Conservation (phyloP, 2,797 vertebrate genomes). For the Champsocephalus gunnari region DNA sequence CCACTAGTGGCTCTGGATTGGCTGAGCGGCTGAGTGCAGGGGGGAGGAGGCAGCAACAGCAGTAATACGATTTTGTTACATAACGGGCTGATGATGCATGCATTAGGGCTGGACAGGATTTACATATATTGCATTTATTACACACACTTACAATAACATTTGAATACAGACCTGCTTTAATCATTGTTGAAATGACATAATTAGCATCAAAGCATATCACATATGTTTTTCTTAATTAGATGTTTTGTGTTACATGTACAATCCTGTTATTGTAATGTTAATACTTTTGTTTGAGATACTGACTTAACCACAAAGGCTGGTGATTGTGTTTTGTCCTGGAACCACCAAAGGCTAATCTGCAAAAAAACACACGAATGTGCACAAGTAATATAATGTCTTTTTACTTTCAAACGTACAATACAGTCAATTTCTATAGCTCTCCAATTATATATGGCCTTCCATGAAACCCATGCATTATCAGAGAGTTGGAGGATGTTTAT, state of each 20-base stretch:
- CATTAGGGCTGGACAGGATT: not conserved
- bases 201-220: not conserved
- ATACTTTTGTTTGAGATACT: not conserved
- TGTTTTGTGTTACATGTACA: not conserved
- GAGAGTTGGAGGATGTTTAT: not conserved
- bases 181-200: not conserved
- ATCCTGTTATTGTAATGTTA: not conserved
- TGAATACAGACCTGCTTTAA: not conserved
- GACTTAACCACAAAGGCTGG: too few relatives aligned
- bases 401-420: constrained; percentile 4
- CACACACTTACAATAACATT: not conserved
- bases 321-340: not conserved
- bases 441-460: constrained; percentile 8
- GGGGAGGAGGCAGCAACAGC: constrained; percentile 44
- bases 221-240: not conserved
- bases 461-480: not conserved
- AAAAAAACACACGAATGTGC: not conserved
- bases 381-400: not conserved
- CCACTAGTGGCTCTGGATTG: constrained; percentile 68
- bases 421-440: not conserved
- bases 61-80: constrained; percentile 41
- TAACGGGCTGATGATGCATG: not conserved
- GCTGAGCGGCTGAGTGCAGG: constrained; percentile 49
- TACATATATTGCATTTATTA: not conserved
- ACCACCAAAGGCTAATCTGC: not conserved